phyloP scores from a whole-genome alignment of 2,113 vertebrate species.

The Lanius collurio region DNA sequence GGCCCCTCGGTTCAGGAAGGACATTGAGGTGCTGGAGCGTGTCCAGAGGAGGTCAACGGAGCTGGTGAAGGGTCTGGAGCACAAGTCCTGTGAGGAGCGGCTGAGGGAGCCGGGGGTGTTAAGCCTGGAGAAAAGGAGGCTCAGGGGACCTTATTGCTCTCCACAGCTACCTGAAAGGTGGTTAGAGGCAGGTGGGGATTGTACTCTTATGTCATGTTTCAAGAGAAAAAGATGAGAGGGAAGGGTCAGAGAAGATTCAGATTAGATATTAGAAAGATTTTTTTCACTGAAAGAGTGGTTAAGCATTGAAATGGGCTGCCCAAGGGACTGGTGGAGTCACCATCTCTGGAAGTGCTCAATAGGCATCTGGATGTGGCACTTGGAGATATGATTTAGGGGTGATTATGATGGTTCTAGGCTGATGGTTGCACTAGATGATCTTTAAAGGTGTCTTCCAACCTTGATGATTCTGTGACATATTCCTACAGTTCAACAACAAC shows the following conservation, averaged over 20 bases:
- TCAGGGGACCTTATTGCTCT: neutral
- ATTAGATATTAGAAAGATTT: neutral
- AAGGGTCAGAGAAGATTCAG: neutral
- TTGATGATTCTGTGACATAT: neutral
- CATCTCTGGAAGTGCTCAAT: neutral
- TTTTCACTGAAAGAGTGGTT: neutral
- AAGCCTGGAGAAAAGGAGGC: neutral
- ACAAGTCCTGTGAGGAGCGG: neutral
- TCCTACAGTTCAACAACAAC: neutral
- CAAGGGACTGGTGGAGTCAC: neutral
- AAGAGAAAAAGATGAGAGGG: neutral
- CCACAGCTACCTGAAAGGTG: neutral
- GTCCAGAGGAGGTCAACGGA: accelerated
- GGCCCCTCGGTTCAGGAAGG: accelerated
- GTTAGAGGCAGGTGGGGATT: neutral
- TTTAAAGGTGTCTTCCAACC: neutral
- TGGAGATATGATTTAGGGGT: too few relatives aligned
- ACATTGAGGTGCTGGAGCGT: accelerated
- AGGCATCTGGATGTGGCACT: neutral
- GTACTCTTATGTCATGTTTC: neutral
- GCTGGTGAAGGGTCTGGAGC: neutral
- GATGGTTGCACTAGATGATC: neutral
- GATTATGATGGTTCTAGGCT: neutral
- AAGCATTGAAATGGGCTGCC: neutral
- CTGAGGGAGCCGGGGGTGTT: neutral